Base-by-base conservation (phyloP, 2,113 vertebrate species). In the Phocoena phocoena region DNA sequence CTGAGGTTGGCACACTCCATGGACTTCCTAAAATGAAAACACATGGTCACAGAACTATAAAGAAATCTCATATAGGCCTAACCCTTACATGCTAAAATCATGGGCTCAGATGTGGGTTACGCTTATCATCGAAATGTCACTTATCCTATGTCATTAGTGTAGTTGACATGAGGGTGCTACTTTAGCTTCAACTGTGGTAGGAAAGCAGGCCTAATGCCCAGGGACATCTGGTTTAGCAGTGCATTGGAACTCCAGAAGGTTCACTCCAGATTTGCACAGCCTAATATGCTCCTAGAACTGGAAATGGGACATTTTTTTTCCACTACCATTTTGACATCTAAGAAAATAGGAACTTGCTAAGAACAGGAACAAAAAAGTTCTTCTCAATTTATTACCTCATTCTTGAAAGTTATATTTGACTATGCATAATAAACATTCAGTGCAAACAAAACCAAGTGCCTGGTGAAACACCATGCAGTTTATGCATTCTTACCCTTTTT, bases 11-110 rank as follows among this genome's bases (percentile, higher is more conserved):
- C 50, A 93, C 26, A 93, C 8, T 79, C 63, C 70, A 26, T 67
- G 44, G 68, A 60, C 80, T 94, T 74, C 58, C 80, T 50, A 76
- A 81, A 96, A 94, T 91, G n/a, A 90, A 90, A 95, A 83, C 47
- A 94, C 18, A 73, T 82, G 53, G 26, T 67, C 47, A 58, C 20
- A 77, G 38, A 93, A 67, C 17, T 65, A 31, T 44, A 65, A 71
- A 70, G 20, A 36, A 90, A 96, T 8, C 26, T 80, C 63, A 55
- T 21, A 88, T 18, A 87, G 36, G 23, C 41, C 11, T 18, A 47
- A 60, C 7, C 2, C 18, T 88, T 88, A 50, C 17, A 50, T 77
- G 23, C 12, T 84, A 67, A 93, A 81, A 68, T 74, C 77, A 41
- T 33, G 7, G 31, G 36, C 67, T 96, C 41, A 71, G 17, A 53